Evolutionary conservation across 2,797 vertebrate species (phyloP), one percentile per base, ranked within the genome.

Genomic region (Melanogrammus aeglefinus): DNA sequence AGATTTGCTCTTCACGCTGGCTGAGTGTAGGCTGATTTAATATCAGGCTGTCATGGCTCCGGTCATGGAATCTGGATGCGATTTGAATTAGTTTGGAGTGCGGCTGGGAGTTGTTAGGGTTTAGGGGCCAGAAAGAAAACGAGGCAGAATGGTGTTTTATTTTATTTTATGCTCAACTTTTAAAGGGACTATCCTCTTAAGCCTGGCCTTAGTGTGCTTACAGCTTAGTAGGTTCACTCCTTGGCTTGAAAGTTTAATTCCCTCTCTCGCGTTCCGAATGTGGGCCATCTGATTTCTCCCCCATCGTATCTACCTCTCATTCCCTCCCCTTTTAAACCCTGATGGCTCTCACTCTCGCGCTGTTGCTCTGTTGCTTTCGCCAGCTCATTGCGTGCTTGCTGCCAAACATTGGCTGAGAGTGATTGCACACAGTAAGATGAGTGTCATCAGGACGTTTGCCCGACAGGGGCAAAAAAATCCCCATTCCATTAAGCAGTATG

Each of bases 401-500:
- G 83, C 85, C 80, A 84, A 83, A 77, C 7, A 33, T 78, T 84
- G 77, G 74, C 78, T 83, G 79, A 36, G 73, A 86, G 69, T 76
- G 82, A 87, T 85, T 89, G 86, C 76, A 88, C 85, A 85, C 76
- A 78, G 82, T 84, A 74, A 84, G 81, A 86, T 82, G 74, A 75
- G 86, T 87, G 82, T 80, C 81, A 87, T 83, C 73, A 76, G 47
- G 88, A 79, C 81, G 80, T 66, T 83, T 88, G 87, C 83, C 81
- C 79, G 83, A 70, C 9, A 31, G 66, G 57, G 57, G 57, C 6
- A 4, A 24, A 10, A 89, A 82, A 84, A 88, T 87, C 87, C 82
- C 77, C 7, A 82, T 85, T 85, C 88, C 76, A 89, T 88, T 88
- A 87, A 89, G 79, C 81, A 84, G 79, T 78, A 84, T 39, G 79